These are phyloP conservation scores for Strix aluco DNA, from an alignment of 2,113 vertebrate species.

Conservation along the genomic window DNA sequence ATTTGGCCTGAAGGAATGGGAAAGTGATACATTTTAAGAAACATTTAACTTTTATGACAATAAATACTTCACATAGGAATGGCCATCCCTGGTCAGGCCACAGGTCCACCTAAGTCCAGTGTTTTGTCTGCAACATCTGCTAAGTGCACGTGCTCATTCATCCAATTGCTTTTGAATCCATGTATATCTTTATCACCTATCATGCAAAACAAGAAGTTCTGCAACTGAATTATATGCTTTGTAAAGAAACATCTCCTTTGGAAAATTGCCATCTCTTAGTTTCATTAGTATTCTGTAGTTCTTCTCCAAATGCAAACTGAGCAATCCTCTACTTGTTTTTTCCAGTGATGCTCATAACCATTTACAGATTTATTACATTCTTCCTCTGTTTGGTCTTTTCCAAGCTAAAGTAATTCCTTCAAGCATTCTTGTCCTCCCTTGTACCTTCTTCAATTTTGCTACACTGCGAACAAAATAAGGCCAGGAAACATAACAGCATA, in stretches of 20 bases:
- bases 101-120: background rate
- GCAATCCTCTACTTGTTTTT: background rate
- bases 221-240: background rate
- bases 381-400: background rate
- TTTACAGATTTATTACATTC: background rate
- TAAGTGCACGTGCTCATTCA: background rate
- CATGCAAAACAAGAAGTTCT: background rate
- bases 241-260: background rate
- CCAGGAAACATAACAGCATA: background rate
- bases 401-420: background rate
- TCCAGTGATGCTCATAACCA: background rate
- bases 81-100: background rate
- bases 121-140: background rate
- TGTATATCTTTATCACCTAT: background rate
- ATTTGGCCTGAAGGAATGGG: slow-evolving; percentile 80
- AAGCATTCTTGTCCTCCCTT: background rate
- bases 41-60: background rate
- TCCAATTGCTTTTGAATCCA: background rate
- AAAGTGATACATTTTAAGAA: background rate
- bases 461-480: background rate
- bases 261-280: background rate
- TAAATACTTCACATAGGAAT: background rate
- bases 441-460: background rate
- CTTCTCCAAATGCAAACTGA: background rate
- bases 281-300: background rate